Evolutionary conservation across 2,888 invertebrate genomes (phyloP), one percentile per base, ranked within the genome.

Genomic region (Ptychoptera contaminata): DNA sequence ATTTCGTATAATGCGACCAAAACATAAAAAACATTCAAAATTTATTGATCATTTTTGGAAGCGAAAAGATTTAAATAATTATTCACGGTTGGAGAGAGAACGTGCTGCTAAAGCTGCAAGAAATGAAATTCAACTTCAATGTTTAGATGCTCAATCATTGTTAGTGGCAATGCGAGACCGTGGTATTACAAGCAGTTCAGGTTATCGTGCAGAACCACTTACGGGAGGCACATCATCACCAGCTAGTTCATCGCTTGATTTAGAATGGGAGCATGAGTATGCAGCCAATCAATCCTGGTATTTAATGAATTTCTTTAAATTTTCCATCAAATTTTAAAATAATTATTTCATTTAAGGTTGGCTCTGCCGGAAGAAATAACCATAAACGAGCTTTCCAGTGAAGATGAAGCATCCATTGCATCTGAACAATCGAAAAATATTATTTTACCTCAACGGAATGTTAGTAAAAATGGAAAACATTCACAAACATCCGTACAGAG

Each of bases 211-310:
- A 9, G 37, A 12, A 40, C 15, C 23, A 45, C 37, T 30, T 12
- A 40, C 34, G n/a, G 49, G 48, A 14, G 46, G 52, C 31, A 65
- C 64, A 11, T 72, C 72, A 35, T 77, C 78, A 29, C 72, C 77
- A 30, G 74, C 72, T n/a, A 77, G 77, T 53, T 65, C 65, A 16
- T 79, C 79, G 5, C 59, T 79, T 46, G 79, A 79, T 55, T 63
- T 79, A 45, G 79, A 79, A 60, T 79, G 79, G 79, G 79, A 79
- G 60, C 76, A 78, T 55, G 79, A 79, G 64, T 70, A 62, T 47
- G 48, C 46, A 12, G 16, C 36, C 36, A 38, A 37, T 34, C 37
- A 42, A 35, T 42, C 42, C 2, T 42, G 42, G 42, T 35, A 32
- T 32, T 32, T 32, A 11, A 7, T 32, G 2, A 11, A 7, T 32